Base-by-base conservation (phyloP, 1,140 invertebrate genomes). In the Drosophila cardini region DNA sequence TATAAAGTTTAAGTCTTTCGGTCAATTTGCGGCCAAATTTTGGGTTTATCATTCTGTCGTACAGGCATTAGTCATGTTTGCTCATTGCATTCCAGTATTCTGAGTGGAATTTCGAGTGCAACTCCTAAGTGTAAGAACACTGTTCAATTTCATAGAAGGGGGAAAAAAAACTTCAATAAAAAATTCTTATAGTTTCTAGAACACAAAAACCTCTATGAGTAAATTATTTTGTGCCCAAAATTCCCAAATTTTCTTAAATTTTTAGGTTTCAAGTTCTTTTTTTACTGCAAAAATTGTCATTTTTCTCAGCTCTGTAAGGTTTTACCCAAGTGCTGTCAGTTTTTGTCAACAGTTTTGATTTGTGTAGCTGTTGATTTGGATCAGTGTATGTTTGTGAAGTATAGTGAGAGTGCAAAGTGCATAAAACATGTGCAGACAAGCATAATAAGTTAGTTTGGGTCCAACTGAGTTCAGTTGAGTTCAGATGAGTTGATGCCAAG, bases 11-110 rank as follows among this genome's bases (percentile, higher is more conserved):
- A 16, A 13, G 21, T 5, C 26, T 8, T 18, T 15, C 8, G 63
- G 34, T 53, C 55, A 72, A 72, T 60, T 63, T 60, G 70, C 43
- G 70, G 70, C 10, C 10, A 53, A 68, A 57, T 69, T 61, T 69
- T 56, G 48, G 64, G 46, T 30, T 48, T 40, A 40, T 6, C 11
- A 32, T 32, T 67, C 18, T 72, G 62, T 72, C 62, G 50, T 45
- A 43, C 13, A n/a, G 60, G 32, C 50, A 56, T 38, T 13, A 34
- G 50, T 9, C 46, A 34, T 67, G 55, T 53, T 38, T 36, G 30
- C 30, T 4, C 30, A 32, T 15, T 21, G 32, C 45, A 60, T 18
- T 42, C 18, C 2, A 42, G 34, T 42, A 32, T 32, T 56, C 21
- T 42, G 36, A 56, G 10, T 56, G 13, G 30, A 53, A 36, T 16